Percentiles rank a stretch among this genome's conserved stretches.
phyloP scores from a whole-genome alignment of 2,888 invertebrate species.

The Mythimna vitellina region DNA sequence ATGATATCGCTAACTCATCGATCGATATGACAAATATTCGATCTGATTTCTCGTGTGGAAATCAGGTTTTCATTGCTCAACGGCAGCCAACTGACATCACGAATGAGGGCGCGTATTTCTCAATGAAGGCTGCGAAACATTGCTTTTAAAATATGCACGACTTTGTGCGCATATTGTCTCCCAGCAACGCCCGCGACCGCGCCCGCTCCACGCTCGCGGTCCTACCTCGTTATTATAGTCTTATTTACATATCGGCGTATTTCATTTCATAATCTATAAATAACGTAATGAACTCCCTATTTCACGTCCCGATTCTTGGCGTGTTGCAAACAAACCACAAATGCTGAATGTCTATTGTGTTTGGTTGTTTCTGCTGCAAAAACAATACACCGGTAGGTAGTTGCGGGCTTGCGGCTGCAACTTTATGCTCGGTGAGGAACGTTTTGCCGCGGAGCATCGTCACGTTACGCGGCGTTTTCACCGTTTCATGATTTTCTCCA shows the following conservation, averaged over 20 bases:
- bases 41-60: constrained; percentile 86
- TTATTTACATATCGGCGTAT: constrained; percentile 37
- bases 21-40: constrained; percentile 78
- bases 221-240: constrained; percentile 25
- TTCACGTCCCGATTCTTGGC: constrained; percentile 28
- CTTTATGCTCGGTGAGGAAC: constrained; percentile 18
- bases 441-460: constrained; percentile 25
- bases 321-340: constrained; percentile 48
- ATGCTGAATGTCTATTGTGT: constrained; percentile 39
- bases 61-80: constrained; percentile 88
- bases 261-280: constrained; percentile 48
- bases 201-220: constrained; percentile 50
- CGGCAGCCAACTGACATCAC: constrained; percentile 84
- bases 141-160: constrained; percentile 89
- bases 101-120: constrained; percentile 89
- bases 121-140: constrained; percentile 89
- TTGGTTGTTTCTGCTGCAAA: constrained; percentile 28
- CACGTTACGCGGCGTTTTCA: constrained; percentile 38
- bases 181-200: constrained; percentile 53
- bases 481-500: constrained; percentile 53
- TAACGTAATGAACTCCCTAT: constrained; percentile 37
- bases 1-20: constrained; percentile 57
- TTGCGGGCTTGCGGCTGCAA: constrained; percentile 21
- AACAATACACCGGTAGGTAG: constrained; percentile 20
- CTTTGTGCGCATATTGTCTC: constrained; percentile 81